Evolutionary conservation across 1,140 invertebrate genomes (phyloP).

Genomic region (Ceratina japonica): DNA sequence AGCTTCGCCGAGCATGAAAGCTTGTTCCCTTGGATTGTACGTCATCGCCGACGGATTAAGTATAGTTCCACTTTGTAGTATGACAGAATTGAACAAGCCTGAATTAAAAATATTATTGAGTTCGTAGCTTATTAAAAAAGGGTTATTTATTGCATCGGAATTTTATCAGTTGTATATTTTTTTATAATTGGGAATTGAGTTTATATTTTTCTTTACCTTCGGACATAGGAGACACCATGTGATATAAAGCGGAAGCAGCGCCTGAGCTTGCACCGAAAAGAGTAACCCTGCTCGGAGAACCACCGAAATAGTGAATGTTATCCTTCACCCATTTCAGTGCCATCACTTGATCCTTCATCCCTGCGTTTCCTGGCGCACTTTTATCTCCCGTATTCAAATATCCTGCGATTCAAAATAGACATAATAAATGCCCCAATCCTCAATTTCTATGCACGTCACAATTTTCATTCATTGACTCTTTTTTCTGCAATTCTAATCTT

Average conservation of each 20-base stretch:
- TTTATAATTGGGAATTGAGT: background rate
- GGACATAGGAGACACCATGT: constrained; percentile 81
- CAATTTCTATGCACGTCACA: too few relatives aligned
- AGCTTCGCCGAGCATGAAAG: constrained; percentile 82
- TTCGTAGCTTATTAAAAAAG: background rate
- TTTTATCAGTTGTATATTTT: background rate
- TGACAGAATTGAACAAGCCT: constrained; percentile 86
- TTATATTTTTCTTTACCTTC: constrained; percentile 72
- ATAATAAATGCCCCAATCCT: background rate
- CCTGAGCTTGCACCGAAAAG: constrained; percentile 88
- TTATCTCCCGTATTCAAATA: constrained; percentile 79
- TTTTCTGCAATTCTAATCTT: too few relatives aligned
- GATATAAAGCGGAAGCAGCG: constrained; percentile 80
- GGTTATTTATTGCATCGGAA: too few relatives aligned
- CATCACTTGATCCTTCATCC: constrained; percentile 82
- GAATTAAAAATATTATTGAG: background rate
- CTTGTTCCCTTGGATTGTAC: constrained; percentile 81
- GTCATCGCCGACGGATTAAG: constrained; percentile 86
- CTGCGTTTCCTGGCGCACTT: constrained; percentile 81
- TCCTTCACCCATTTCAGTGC: constrained; percentile 81
- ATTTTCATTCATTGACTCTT: too few relatives aligned
- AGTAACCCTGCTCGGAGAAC: constrained; percentile 86
- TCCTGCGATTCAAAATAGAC: constrained; percentile 57
- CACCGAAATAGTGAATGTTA: constrained; percentile 85
- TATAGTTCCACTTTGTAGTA: constrained; percentile 88